Base-by-base conservation (phyloP, 2,113 vertebrate species). In the Diphyllodes magnificus region DNA sequence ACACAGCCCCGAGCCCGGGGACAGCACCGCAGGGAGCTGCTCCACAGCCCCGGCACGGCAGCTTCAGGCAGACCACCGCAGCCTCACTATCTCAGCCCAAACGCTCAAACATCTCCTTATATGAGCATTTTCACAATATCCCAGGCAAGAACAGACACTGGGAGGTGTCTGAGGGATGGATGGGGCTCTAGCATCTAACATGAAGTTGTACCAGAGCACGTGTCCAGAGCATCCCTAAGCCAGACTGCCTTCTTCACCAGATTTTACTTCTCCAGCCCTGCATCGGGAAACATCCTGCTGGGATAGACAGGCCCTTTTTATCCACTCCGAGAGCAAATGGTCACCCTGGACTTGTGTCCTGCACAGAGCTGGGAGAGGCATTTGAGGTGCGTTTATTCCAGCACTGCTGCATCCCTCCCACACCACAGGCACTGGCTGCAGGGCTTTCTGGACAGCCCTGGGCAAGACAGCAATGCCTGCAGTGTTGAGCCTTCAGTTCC, bases 381-480 rank as follows among this genome's bases (percentile, higher is more conserved):
- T 61, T 64, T 57, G 57, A 40, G 35, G 22, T 2, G 40, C 49
- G 47, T 24, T 75, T 33, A 19, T 53, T 80, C 40, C 60, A 37
- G 35, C 40, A 10, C 28, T 6, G 42, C 80, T 50, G 60, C 13
- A 3, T 53, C 80, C 31, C 31, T 6, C 77, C 68, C 61, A 10
- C 6, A 11, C 40, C 87, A 21, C 57, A 25, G 64, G 79, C 68
- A 3, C 27, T 10, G 80, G 63, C 84, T 56, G 54, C 49, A 37
- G 50, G 59, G 30, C 44, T 56, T 42, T 70, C 85, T 86, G 72
- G 47, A 59, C 31, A 44, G 75, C 30, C 1, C 53, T 27, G 3
- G 60, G 61, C 39, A 54, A 44, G 50, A 37, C 59, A 90, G 92
- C 90, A 94, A 88, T 75, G 93, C 42, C 88, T 81, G 71, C 88